Conservation (phyloP, 2,113 vertebrate species). For the Euleptes europaea region DNA sequence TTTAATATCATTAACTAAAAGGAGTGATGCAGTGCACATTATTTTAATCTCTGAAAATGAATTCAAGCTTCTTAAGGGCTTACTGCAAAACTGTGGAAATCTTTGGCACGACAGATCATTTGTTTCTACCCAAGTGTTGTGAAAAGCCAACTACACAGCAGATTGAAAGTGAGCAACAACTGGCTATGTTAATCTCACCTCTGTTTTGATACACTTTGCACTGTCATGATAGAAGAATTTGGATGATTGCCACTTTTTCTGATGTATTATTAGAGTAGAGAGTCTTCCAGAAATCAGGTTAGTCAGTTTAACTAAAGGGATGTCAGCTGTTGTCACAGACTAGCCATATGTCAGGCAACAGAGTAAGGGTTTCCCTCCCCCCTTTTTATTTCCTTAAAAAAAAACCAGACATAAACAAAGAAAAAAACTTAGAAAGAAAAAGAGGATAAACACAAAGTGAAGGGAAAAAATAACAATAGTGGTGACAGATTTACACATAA, state of each 20-base stretch:
- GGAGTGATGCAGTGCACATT: too few relatives aligned
- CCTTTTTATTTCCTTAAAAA: too few relatives aligned
- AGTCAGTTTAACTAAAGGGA: background rate
- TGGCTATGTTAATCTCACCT: background rate
- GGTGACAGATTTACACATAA: too few relatives aligned
- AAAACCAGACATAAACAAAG: too few relatives aligned
- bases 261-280: background rate
- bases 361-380: background rate
- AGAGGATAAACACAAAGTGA: too few relatives aligned
- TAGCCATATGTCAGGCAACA: slow-evolving; percentile 9
- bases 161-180: background rate
- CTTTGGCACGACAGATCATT: background rate
- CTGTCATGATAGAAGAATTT: slow-evolving; percentile 22
- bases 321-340: slow-evolving; percentile 17
- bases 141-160: background rate
- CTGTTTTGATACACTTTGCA: background rate
- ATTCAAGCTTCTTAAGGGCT: background rate
- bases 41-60: background rate
- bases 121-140: background rate
- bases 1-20: background rate
- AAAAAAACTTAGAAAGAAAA: too few relatives aligned
- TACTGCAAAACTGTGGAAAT: background rate
- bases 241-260: slow-evolving; percentile 23
- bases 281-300: background rate
- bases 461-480: too few relatives aligned